Conservation (phyloP, 2,113 vertebrate genomes). For the human (Homo sapiens) region GRCh38 chr2:201718001-201718500, state of each 20-base stretch:
- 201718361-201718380: no score
- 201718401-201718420: no score
- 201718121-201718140: constrained; percentile 95
- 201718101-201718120: constrained; percentile 95
- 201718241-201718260: constrained; percentile 27
- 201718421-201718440: no score
- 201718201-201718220: constrained; percentile 90
- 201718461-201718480: no score
- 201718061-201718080: constrained; percentile 86
- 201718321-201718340: no score
- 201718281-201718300: no score
- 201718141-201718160: constrained; percentile 97
- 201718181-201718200: constrained; percentile 95
- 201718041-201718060: constrained; percentile 27
- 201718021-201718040: neutral
- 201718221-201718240: constrained; percentile 11
- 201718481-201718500: no score
- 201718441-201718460: no score
- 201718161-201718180: constrained; percentile 96
- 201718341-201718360: no score
- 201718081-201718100: constrained; percentile 90
- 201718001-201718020: constrained; percentile 39
- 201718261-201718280: no score
- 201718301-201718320: no score
- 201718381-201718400: no score